Base-by-base conservation (phyloP, 2,113 vertebrate species). In the Saccopteryx leptura region DNA sequence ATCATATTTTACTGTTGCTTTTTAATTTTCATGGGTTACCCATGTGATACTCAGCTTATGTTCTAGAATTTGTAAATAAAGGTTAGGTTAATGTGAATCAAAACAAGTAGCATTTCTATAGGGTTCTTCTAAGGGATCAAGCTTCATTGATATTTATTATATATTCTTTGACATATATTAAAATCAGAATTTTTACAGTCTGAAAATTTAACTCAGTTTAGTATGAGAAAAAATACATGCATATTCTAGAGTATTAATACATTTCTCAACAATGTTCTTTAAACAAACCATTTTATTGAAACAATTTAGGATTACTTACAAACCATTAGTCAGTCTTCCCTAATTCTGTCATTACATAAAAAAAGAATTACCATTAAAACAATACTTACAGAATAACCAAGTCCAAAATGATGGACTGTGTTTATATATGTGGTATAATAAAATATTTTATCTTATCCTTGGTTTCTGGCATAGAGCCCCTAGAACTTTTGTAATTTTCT, bases 61-160 rank as follows among this genome's bases (percentile, higher is more conserved):
- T 78, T 72, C 56, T 94, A 56, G 56, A 88, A 63, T 15, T 15
- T 89, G 18, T 74, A 74, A 83, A 31, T 83, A 69, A 75, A 93
- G n/a, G 28, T 86, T 28, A 39, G 61, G 28, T 63, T 72, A 90
- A 66, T 26, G 31, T 52, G 31, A 85, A 81, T 69, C 71, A 68
- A 50, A 26, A 72, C 28, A 46, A 48, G 63, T 18, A 76, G 2
- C n/a, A 23, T 33, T 31, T 82, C 10, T 93, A 24, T 9, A 56
- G 52, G 31, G 8, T 39, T 60, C 75, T 72, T 39, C 2, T 65
- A 17, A 65, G 17, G 21, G 18, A 9, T 72, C 21, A 82, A 56
- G 11, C 24, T 75, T 94, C 46, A 58, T 18, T 85, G 66, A 76
- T 75, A 80, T 71, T 74, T 92, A 74, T 94, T 89, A 60, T 4